These are phyloP conservation scores for Tethea ocularis DNA, from an alignment of 2,888 invertebrate genomes.

Conservation along the genomic window DNA sequence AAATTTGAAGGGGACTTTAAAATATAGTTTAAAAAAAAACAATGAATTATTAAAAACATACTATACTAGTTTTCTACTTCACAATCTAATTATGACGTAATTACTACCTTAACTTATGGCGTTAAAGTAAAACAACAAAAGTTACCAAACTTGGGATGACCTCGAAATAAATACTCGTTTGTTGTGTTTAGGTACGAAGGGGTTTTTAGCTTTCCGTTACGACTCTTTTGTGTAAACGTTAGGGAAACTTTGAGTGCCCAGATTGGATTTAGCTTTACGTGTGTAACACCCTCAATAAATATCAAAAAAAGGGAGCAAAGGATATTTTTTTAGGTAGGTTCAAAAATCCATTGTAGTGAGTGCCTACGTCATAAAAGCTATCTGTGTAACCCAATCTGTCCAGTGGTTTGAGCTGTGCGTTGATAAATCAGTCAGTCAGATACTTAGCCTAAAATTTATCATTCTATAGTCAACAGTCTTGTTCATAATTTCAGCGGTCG, in stretches of 20 bases:
- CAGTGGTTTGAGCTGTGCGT: too few relatives aligned
- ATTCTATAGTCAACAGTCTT: too few relatives aligned
- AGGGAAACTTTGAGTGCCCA: conserved; percentile 1
- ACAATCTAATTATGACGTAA: neutral
- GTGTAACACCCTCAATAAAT: neutral
- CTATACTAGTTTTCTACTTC: neutral
- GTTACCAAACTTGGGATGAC: conserved; percentile 29
- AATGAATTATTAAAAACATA: too few relatives aligned
- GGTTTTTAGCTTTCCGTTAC: conserved; percentile 1
- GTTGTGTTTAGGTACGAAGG: conserved; percentile 1
- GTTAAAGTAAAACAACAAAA: neutral
- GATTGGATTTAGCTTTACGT: neutral
- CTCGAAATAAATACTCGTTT: conserved; percentile 29
- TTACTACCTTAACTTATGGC: neutral
- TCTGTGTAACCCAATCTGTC: too few relatives aligned
- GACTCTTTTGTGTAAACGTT: neutral
- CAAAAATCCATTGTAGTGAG: neutral
- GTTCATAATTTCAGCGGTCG: too few relatives aligned
- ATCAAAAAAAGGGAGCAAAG: too few relatives aligned
- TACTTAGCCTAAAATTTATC: too few relatives aligned
- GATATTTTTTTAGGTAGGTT: neutral
- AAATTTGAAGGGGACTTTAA: too few relatives aligned
- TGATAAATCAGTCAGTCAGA: too few relatives aligned
- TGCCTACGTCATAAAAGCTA: too few relatives aligned
- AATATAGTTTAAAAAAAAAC: too few relatives aligned